phyloP scores from a whole-genome alignment of 2,888 invertebrate genomes.

The Pomacea canaliculata region DNA sequence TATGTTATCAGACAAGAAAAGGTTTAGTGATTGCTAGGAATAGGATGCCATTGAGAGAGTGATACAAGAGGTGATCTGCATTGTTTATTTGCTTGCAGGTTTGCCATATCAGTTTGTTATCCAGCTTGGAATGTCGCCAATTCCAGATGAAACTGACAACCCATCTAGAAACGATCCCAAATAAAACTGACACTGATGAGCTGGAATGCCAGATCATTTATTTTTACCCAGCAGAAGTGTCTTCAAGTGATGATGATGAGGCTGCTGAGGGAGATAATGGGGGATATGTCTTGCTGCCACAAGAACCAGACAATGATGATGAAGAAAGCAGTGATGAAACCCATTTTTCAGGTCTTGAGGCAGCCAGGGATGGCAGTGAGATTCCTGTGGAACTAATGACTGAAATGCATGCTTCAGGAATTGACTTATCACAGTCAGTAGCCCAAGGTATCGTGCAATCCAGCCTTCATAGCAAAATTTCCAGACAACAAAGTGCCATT shows the following conservation, averaged over 20 bases:
- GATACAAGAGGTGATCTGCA: too few relatives aligned
- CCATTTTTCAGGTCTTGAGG: slow-evolving; percentile 10
- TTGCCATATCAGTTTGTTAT: too few relatives aligned
- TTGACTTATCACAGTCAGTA: slow-evolving; percentile 8
- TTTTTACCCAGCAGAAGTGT: slow-evolving; percentile 2
- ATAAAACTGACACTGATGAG: slow-evolving; percentile 5
- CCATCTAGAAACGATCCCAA: slow-evolving; percentile 10
- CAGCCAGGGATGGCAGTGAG: neutral
- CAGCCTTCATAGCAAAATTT: slow-evolving; percentile 30
- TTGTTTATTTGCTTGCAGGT: too few relatives aligned
- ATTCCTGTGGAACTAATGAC: slow-evolving; percentile 1
- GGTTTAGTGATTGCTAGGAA: too few relatives aligned
- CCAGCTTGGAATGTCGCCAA: slow-evolving; percentile 9
- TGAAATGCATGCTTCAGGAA: slow-evolving; percentile 3
- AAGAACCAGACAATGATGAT: slow-evolving; percentile 33
- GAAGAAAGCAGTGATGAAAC: slow-evolving; percentile 1
- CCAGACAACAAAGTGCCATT: slow-evolving; percentile 37
- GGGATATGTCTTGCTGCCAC: slow-evolving; percentile 46
- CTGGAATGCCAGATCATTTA: slow-evolving; percentile 14
- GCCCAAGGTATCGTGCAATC: slow-evolving; percentile 21
- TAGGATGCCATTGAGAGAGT: too few relatives aligned
- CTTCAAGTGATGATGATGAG: slow-evolving; percentile 31
- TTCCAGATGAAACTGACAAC: slow-evolving; percentile 19
- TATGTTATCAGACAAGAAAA: too few relatives aligned
- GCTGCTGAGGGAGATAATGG: slow-evolving; percentile 34